Evolutionary conservation across 2,113 vertebrate genomes (phyloP).

Genomic region (Pseudopodoces humilis): DNA sequence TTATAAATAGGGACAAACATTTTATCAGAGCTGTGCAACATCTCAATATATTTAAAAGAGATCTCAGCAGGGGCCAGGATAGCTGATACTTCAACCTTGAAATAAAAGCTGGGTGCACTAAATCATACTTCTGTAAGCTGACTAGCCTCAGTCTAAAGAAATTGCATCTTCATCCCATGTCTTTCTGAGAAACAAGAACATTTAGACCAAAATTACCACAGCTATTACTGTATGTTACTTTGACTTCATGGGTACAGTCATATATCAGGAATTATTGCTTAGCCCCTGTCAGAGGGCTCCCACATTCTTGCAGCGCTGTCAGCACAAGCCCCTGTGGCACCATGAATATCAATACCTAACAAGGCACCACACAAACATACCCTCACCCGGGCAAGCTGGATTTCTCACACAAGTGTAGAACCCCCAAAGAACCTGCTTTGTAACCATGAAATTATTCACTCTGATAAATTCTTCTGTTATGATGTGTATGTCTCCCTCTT

Average conservation of each 20-base stretch:
- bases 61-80: not conserved
- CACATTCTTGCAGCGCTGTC: not conserved
- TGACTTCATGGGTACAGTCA: not conserved
- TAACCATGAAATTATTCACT: not conserved
- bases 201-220: not conserved
- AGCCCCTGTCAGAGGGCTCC: not conserved
- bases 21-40: not conserved
- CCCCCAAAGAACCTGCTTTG: not conserved
- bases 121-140: not conserved
- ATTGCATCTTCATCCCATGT: not conserved
- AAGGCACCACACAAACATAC: not conserved
- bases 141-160: not conserved
- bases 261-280: not conserved
- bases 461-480: not conserved
- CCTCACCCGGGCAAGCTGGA: fast-evolving
- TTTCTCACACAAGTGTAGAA: not conserved
- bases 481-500: not conserved
- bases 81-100: not conserved
- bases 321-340: not conserved
- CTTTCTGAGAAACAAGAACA: not conserved
- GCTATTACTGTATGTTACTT: not conserved
- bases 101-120: not conserved
- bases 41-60: not conserved
- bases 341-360: not conserved
- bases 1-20: not conserved